A percentile compares a stretch with the other conserved stretches of the same genome.
Conservation (phyloP, 1,140 invertebrate genomes). For the Drosophila ohnishii region DNA sequence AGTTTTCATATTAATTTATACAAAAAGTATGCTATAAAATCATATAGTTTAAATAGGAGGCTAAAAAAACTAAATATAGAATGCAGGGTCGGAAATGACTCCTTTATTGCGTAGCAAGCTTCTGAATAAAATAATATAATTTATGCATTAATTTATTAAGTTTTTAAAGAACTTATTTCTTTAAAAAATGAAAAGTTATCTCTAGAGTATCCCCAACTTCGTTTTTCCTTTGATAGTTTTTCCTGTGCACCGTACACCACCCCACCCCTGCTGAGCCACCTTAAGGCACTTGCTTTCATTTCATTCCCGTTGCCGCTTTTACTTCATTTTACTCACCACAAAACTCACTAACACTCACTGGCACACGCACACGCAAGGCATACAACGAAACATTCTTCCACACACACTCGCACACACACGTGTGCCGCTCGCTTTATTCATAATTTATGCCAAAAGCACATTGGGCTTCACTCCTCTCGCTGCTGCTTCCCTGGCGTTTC, state of each 20-base stretch:
- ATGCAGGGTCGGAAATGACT: not conserved
- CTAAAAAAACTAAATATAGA: not conserved
- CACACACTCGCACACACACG: conserved; percentile 44
- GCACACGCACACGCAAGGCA: conserved; percentile 26
- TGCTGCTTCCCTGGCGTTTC: conserved; percentile 23
- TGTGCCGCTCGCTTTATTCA: conserved; percentile 71
- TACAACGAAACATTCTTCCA: conserved; percentile 16
- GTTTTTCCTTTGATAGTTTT: conserved; percentile 22
- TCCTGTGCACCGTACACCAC: conserved; percentile 18
- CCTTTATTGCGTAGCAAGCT: not conserved
- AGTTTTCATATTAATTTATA: not conserved
- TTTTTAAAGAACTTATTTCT: not conserved
- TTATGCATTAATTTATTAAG: not conserved
- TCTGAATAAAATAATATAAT: not conserved
- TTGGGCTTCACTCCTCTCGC: conserved; percentile 42
- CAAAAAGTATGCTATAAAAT: not conserved
- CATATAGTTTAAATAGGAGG: too few species aligned
- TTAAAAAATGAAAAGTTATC: not conserved
- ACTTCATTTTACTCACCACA: conserved; percentile 76
- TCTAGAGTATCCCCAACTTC: conserved; percentile 42
- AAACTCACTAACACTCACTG: conserved; percentile 39
- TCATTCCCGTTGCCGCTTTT: conserved; percentile 68
- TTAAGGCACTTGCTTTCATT: conserved; percentile 76
- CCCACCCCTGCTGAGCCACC: conserved; percentile 21
- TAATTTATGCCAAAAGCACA: conserved; percentile 80